Evolutionary conservation across 2,113 vertebrate genomes (phyloP).

Genomic region (Leptocoma aspasia): DNA sequence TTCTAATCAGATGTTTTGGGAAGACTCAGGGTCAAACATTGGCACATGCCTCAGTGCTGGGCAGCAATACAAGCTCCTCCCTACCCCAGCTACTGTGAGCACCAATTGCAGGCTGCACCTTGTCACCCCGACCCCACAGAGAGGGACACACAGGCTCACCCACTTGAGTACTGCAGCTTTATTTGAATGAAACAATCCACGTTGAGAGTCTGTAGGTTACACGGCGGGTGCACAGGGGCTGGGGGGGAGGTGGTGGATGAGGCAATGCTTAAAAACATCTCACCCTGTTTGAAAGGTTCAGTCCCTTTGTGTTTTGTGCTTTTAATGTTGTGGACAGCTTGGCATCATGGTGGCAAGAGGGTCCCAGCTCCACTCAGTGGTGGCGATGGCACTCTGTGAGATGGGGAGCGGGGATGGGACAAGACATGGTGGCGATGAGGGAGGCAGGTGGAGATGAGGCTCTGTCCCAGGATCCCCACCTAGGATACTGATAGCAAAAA

Average conservation of each 20-base stretch:
- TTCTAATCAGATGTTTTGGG: background rate
- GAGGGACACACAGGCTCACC: conserved; percentile 24
- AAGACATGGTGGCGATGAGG: background rate
- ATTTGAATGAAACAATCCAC: conserved; percentile 65
- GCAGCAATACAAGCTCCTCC: background rate
- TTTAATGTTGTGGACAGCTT: background rate
- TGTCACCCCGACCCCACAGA: background rate
- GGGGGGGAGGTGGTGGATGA: background rate
- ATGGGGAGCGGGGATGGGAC: background rate
- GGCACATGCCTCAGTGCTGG: background rate
- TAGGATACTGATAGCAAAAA: background rate
- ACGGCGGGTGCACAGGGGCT: background rate
- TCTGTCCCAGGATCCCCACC: background rate
- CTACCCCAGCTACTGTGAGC: background rate
- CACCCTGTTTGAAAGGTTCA: conserved; percentile 62
- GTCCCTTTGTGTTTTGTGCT: conserved; percentile 64
- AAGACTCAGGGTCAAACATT: background rate
- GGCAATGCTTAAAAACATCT: conserved; percentile 39
- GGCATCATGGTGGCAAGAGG: background rate
- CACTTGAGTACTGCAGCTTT: conserved; percentile 64
- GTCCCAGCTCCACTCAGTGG: background rate
- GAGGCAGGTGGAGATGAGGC: background rate
- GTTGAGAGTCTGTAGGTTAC: conserved; percentile 36
- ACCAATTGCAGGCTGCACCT: background rate
- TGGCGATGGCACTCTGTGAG: background rate